phyloP scores from a whole-genome alignment of 2,888 invertebrate genomes.

The Dryobotodes eremita region DNA sequence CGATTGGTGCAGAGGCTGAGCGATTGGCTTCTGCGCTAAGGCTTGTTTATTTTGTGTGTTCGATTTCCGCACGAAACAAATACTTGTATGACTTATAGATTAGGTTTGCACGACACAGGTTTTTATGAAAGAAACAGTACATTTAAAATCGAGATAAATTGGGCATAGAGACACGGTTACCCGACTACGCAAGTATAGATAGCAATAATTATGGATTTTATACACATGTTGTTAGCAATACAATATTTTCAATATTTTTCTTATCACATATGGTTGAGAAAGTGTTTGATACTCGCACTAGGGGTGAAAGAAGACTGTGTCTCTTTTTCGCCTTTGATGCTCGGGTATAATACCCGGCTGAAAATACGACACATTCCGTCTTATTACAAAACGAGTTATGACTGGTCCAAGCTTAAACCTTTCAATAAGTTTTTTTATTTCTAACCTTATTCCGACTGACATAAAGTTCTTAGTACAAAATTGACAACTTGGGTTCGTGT shows the following conservation, averaged over 20 bases:
- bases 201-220: slow-evolving; percentile 38
- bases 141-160: slow-evolving; percentile 27
- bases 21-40: background rate
- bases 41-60: too few species aligned
- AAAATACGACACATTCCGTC: background rate
- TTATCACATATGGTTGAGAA: background rate
- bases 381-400: too few species aligned
- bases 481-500: background rate
- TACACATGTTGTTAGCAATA: slow-evolving; percentile 17
- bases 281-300: background rate
- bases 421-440: background rate
- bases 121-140: background rate
- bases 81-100: too few species aligned
- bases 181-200: slow-evolving; percentile 57
- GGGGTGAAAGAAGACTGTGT: slow-evolving; percentile 11
- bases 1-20: background rate
- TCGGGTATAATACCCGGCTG: background rate
- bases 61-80: too few species aligned
- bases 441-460: background rate
- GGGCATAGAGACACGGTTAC: slow-evolving; percentile 46
- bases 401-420: background rate
- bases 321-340: slow-evolving; percentile 18
- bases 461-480: background rate
- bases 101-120: too few species aligned
- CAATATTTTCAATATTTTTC: slow-evolving; percentile 2